Percentiles rank a stretch among this genome's conserved stretches.
phyloP scores from a whole-genome alignment of 2,113 vertebrate genomes.

The Oreotrochilus melanogaster region DNA sequence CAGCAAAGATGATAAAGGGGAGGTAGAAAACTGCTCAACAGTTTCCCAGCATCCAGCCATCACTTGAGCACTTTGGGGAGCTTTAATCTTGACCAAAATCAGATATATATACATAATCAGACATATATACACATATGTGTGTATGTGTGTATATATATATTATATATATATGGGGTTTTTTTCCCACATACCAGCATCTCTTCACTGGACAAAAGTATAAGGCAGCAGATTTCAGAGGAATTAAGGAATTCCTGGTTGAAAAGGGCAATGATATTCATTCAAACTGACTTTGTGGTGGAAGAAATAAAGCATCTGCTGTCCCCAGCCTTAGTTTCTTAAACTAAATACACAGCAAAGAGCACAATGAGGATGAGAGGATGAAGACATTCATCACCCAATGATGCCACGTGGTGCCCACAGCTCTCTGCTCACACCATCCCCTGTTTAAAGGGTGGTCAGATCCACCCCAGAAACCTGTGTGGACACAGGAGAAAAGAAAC shows the following conservation, averaged over 20 bases:
- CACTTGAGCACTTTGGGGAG: not conserved
- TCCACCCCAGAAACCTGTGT: not conserved
- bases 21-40: not conserved
- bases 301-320: not conserved
- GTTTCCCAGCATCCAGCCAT: not conserved
- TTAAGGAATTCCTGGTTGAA: not conserved
- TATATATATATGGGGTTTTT: no score
- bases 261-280: not conserved
- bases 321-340: not conserved
- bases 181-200: not conserved
- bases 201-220: not conserved
- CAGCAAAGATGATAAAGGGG: not conserved
- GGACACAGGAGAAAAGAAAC: not conserved
- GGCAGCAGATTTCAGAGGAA: not conserved
- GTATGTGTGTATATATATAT: no score
- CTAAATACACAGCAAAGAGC: not conserved
- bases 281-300: not conserved
- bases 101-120: not conserved
- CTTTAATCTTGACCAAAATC: not conserved
- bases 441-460: not conserved
- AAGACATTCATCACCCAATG: not conserved
- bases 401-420: not conserved
- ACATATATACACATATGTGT: no score
- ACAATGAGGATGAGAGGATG: not conserved
- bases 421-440: not conserved